Evolutionary conservation across 2,113 vertebrate species (phyloP), one percentile per base, ranked within the genome.

Genomic region (Oryctolagus cuniculus): DNA sequence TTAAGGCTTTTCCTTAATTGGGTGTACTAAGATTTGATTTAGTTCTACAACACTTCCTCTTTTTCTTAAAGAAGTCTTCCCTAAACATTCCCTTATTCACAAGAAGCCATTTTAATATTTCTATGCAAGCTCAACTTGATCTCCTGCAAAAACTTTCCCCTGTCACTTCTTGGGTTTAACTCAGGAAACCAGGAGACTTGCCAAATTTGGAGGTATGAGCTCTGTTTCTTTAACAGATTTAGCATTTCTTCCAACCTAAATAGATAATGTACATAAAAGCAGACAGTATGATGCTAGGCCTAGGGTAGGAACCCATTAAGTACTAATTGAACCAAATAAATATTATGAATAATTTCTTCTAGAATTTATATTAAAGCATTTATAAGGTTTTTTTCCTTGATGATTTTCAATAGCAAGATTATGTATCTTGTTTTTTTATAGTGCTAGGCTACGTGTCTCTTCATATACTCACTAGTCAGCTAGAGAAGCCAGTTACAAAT

Each of bases 101-200:
- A 53, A 78, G 21, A 95, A 96, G 12, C 44, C 38, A 61, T 89
- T 75, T 67, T 92, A 64, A 63, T 83, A 66, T 89, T 94, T 92
- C 34, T 84, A 92, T 87, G 24, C 10, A 89, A 91, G 5, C 21
- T 90, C 1, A 24, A 58, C 49, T 64, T 94, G 81, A 64, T 87
- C 61, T 82, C 90, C 64, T 95, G 61, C 74, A 67, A 1, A 29
- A 87, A 58, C 38, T 96, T 73, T 91, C 29, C 9, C 29, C 55
- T 72, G 69, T 67, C 72, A 70, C 53, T 89, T 74, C 10, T 27
- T 83, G 72, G 17, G 19, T 89, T 96, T 91, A 91, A 94, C 49
- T 94, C 29, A 72, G 70, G 75, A 95, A 49, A 91, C 29, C 29
- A 72, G 70, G 75, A 95, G 55, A 91, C n/a, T 61, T 93, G 36